These are phyloP conservation scores for Orientallactaga sibirica DNA, from an alignment of 2,797 vertebrate species.

Conservation along the genomic window DNA sequence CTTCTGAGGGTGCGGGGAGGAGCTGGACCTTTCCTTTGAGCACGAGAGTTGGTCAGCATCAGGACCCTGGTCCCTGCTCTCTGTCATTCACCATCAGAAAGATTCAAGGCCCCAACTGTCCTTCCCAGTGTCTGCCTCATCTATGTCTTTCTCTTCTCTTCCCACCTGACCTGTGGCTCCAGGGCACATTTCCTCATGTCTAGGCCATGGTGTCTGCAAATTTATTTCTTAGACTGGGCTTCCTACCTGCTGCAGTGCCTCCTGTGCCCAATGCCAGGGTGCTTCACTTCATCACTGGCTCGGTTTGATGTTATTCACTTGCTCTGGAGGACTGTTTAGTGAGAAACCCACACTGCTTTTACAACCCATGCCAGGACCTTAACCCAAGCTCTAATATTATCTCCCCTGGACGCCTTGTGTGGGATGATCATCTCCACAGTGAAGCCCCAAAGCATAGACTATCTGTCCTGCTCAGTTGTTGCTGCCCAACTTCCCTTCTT, in stretches of 20 bases:
- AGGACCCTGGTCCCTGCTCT: background rate
- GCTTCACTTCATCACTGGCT: background rate
- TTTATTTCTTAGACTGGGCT: background rate
- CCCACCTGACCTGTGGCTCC: background rate
- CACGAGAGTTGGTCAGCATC: background rate
- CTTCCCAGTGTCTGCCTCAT: background rate
- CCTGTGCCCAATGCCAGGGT: background rate
- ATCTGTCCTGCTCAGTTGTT: background rate
- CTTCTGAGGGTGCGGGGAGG: background rate
- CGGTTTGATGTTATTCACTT: background rate
- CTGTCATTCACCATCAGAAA: background rate
- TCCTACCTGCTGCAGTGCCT: background rate
- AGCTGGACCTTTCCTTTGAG: background rate
- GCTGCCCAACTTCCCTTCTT: background rate
- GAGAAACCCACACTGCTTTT: background rate
- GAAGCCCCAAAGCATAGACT: background rate
- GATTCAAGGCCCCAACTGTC: background rate
- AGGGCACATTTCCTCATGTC: background rate
- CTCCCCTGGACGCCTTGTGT: background rate
- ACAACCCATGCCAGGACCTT: background rate
- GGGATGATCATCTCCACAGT: background rate
- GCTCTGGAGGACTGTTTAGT: background rate
- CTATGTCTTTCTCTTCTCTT: background rate
- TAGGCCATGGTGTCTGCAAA: background rate
- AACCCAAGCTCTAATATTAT: background rate